These are phyloP conservation scores for Calameuta pallipes DNA, from an alignment of 2,888 invertebrate species.

Conservation along the genomic window DNA sequence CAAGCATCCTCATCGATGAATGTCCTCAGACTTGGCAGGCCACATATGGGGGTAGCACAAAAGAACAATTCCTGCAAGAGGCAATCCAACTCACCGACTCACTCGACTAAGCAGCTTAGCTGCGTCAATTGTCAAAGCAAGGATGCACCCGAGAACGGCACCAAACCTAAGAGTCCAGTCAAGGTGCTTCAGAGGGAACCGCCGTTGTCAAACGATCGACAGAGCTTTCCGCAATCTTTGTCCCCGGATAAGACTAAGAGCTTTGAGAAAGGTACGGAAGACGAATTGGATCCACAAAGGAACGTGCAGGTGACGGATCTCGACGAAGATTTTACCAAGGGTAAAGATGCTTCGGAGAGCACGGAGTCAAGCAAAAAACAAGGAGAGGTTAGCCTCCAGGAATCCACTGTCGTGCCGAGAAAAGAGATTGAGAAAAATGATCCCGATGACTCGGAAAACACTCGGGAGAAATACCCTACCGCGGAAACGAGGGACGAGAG, in stretches of 20 bases:
- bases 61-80: conserved; percentile 44
- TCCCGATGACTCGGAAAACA: conserved; percentile 12
- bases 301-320: conserved; percentile 45
- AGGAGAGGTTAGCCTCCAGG: neutral
- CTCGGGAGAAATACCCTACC: neutral
- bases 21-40: conserved; percentile 34
- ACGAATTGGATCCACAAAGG: conserved; percentile 11
- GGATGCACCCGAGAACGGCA: conserved; percentile 32
- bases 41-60: conserved; percentile 43
- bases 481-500: conserved; percentile 12
- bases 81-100: conserved; percentile 45
- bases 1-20: conserved; percentile 31
- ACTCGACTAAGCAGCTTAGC: conserved; percentile 30
- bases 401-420: neutral
- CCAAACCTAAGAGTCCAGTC: conserved; percentile 48
- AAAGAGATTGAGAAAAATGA: conserved; percentile 6
- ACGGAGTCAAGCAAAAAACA: neutral
- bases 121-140: conserved; percentile 35
- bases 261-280: neutral
- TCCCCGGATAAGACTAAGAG: neutral
- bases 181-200: conserved; percentile 40
- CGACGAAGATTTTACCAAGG: conserved; percentile 40
- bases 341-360: conserved; percentile 14
- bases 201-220: conserved; percentile 24
- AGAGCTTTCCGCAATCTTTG: neutral